Percentiles rank a stretch among this genome's conserved stretches.
phyloP scores from a whole-genome alignment of 1,140 invertebrate species.

The Nebria ingens region DNA sequence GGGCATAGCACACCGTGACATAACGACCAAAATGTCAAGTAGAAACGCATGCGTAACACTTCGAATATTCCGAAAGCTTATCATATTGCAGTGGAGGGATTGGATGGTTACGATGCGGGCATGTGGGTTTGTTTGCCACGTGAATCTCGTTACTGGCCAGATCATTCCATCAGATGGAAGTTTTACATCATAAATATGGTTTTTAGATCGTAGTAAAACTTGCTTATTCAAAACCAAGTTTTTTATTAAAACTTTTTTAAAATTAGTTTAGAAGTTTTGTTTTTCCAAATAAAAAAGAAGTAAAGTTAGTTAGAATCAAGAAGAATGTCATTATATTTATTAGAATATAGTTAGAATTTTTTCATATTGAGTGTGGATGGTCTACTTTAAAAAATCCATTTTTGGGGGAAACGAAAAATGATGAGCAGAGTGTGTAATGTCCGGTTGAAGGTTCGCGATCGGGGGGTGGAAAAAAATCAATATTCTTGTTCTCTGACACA shows the following conservation, averaged over 20 bases:
- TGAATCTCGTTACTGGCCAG: neutral
- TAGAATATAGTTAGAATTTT: too few relatives aligned
- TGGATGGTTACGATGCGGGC: neutral
- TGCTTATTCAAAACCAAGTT: too few relatives aligned
- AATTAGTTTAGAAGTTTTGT: too few relatives aligned
- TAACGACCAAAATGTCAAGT: neutral
- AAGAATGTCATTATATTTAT: too few relatives aligned
- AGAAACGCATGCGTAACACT: neutral
- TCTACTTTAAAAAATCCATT: neutral
- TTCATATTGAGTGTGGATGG: neutral
- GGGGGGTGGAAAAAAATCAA: too few relatives aligned
- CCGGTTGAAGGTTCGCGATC: neutral
- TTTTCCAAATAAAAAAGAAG: too few relatives aligned
- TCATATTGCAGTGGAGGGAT: neutral
- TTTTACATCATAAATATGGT: too few relatives aligned
- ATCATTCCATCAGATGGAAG: too few relatives aligned
- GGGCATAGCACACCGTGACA: neutral
- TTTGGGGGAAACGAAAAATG: neutral
- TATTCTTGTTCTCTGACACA: constrained; percentile 2
- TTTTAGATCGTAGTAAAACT: too few relatives aligned
- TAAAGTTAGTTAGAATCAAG: too few relatives aligned
- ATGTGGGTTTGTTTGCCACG: constrained; percentile 6
- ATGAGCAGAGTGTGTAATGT: too few relatives aligned
- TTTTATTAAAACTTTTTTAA: too few relatives aligned
- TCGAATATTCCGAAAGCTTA: neutral